Evolutionary conservation across 2,888 invertebrate species (phyloP).

Genomic region (Drosophila paracracens): DNA sequence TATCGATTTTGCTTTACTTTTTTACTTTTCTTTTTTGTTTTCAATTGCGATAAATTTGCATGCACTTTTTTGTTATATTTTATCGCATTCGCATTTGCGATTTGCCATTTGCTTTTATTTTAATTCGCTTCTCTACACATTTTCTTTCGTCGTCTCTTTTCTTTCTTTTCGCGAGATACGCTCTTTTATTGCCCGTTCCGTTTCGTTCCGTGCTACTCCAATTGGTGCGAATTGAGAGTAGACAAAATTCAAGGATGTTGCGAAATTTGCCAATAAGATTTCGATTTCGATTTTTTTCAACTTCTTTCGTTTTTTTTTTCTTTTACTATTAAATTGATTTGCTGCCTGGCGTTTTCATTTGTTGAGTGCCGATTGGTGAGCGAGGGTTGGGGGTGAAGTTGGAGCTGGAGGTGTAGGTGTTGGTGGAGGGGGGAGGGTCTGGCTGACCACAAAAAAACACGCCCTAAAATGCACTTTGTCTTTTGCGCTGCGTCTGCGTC

Average conservation of each 20-base stretch:
- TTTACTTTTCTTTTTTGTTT: constrained; percentile 18
- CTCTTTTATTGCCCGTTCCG: constrained; percentile 46
- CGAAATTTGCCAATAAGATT: constrained; percentile 53
- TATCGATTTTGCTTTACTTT: constrained; percentile 41
- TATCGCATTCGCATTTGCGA: constrained; percentile 51
- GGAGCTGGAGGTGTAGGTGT: constrained; percentile 20
- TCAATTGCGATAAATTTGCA: constrained; percentile 27
- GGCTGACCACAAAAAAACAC: constrained; percentile 66
- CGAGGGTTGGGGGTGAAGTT: constrained; percentile 26
- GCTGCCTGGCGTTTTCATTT: constrained; percentile 39
- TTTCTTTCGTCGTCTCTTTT: constrained; percentile 63
- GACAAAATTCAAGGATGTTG: constrained; percentile 78
- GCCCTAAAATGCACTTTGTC: constrained; percentile 82
- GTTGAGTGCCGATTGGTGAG: constrained; percentile 42
- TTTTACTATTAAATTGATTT: constrained; percentile 38
- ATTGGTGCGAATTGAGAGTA: constrained; percentile 80
- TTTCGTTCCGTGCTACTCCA: constrained; percentile 62
- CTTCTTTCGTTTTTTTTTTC: constrained; percentile 4
- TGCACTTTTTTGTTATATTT: constrained; percentile 48
- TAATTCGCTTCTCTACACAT: constrained; percentile 65
- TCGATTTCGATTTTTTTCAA: constrained; percentile 14
- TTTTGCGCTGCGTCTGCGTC: constrained; percentile 55
- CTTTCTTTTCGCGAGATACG: constrained; percentile 62
- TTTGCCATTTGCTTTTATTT: constrained; percentile 57
- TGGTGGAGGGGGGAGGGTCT: constrained; percentile 39